phyloP scores from a whole-genome alignment of 2,797 vertebrate genomes.

The Enteromius viviparus region DNA sequence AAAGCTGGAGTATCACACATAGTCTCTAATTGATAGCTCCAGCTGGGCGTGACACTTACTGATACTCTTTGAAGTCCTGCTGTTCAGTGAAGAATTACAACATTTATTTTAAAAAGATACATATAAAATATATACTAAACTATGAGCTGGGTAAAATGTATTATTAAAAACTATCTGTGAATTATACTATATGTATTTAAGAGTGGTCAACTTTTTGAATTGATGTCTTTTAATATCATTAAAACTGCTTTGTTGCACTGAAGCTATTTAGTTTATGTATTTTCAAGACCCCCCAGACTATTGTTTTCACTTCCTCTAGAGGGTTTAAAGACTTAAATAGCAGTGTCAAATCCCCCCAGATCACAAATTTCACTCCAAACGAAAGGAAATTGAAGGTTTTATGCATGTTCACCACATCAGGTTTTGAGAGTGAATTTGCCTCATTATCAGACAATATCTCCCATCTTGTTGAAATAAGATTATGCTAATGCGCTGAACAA shows the following conservation, averaged over 20 bases:
- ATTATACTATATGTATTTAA: not conserved
- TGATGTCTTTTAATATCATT: not conserved
- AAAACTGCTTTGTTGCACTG: not conserved
- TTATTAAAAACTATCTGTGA: not conserved
- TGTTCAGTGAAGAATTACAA: not conserved
- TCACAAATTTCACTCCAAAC: not conserved
- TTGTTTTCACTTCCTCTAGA: conserved; percentile 7
- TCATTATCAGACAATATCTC: conserved; percentile 10
- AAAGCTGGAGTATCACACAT: too few species aligned
- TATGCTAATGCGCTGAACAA: not conserved
- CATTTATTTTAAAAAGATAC: not conserved
- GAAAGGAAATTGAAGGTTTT: not conserved
- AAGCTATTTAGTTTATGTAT: not conserved
- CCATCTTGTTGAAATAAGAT: not conserved
- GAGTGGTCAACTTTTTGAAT: not conserved
- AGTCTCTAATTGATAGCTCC: too few species aligned
- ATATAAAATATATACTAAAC: not conserved
- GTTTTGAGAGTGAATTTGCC: not conserved
- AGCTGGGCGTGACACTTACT: too few species aligned
- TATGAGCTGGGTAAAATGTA: not conserved
- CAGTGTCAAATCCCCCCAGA: not conserved
- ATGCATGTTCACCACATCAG: not conserved
- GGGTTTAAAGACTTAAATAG: not conserved
- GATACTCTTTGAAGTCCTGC: not conserved
- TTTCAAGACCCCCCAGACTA: not conserved